phyloP scores from a whole-genome alignment of 2,113 vertebrate species.

The Ancistrus triradiatus region DNA sequence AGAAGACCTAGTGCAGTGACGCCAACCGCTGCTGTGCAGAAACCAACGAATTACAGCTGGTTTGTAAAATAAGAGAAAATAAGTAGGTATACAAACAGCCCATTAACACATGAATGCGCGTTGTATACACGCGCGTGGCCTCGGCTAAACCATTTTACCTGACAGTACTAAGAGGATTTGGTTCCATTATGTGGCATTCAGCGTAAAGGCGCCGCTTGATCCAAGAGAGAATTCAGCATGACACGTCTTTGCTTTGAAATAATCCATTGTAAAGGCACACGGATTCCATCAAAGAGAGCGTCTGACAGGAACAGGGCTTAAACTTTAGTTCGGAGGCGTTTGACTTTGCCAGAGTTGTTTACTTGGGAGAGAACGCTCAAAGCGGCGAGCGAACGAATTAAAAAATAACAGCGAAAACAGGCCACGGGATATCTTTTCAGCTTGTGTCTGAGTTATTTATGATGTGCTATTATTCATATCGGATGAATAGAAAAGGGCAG shows the following conservation, averaged over 20 bases:
- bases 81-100: no score
- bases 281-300: constrained; percentile 19
- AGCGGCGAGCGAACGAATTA: not conserved
- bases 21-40: no score
- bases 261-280: constrained; percentile 27
- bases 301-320: constrained; percentile 3
- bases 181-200: constrained; percentile 22
- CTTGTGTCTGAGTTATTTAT: not conserved
- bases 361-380: constrained; percentile 6
- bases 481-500: not conserved
- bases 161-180: constrained; percentile 15
- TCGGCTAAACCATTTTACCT: constrained; percentile 20
- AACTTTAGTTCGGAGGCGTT: not conserved
- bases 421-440: not conserved
- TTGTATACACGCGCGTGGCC: no score
- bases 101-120: no score
- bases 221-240: constrained; percentile 22
- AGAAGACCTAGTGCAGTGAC: no score
- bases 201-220: constrained; percentile 23
- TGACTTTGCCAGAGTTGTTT: constrained; percentile 24
- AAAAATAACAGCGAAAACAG: not conserved
- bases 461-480: not conserved
- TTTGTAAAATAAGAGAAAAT: no score
- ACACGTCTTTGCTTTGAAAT: constrained; percentile 35
- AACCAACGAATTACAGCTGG: not conserved